Evolutionary conservation across 2,797 vertebrate species (phyloP), one percentile per base, ranked within the genome.

Genomic region (Alectoris magna): DNA sequence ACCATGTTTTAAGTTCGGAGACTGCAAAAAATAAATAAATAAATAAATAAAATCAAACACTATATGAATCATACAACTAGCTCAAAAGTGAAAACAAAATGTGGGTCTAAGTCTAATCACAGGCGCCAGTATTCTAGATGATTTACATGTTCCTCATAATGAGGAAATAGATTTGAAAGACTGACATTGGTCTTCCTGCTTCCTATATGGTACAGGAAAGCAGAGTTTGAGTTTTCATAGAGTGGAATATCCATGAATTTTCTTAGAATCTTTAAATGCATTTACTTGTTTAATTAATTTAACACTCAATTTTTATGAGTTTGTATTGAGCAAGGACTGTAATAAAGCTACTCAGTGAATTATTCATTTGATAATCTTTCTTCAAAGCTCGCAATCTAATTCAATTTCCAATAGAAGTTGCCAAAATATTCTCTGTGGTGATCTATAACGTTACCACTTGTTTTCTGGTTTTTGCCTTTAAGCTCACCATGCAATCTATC

Each of bases 371-470:
- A 56, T 56, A 4, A 31, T 39, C 2, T 59, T 55, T 58, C 16
- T 74, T 44, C 83, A 36, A 88, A 90, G 36, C 3, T 48, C 6
- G 66, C 1, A 13, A 59, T 79, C 36, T 27, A 73, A 46, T 41
- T 48, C 10, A 23, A 5, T 81, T 86, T 88, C n/a, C 24, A 81
- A 87, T 83, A 36, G 18, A 76, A 22, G 10, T 55, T 75, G 9
- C 14, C 0, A 0, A 84, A 87, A 82, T 62, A 41, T 15, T 7
- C 8, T 48, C 3, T 14, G 5, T 14, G 2, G 41, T 59, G 64
- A 56, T 2, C 26, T 46, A 9, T 16, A 75, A 74, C 16, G 8
- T 2, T 72, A 9, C 27, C 53, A 6, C 10, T 59, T 70, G 3
- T 53, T 83, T 36, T 14, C n/a, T 41, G 14, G 71, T 7, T 73